Evolutionary conservation across 2,113 vertebrate species (phyloP).

Genomic region (Percina caprodes): DNA sequence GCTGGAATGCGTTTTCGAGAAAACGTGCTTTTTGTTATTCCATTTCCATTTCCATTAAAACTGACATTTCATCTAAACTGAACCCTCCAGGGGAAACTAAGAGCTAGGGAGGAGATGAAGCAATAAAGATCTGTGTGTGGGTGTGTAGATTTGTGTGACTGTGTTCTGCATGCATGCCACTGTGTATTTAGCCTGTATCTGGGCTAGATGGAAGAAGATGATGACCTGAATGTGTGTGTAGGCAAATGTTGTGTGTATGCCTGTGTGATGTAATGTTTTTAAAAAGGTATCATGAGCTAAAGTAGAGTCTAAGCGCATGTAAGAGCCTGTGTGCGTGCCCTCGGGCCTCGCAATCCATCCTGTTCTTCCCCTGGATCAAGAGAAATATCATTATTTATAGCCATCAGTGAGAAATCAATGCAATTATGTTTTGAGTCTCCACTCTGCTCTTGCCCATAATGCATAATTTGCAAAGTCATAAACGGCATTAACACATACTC

Average conservation of each 20-base stretch:
- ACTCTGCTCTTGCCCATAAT: slow-evolving; percentile 83
- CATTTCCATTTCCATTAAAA: slow-evolving; percentile 89
- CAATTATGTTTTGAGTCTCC: slow-evolving; percentile 85
- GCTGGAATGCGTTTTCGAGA: slow-evolving; percentile 67
- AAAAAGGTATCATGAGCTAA: slow-evolving; percentile 63
- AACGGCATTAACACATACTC: slow-evolving; percentile 67
- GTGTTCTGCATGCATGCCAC: slow-evolving; percentile 38
- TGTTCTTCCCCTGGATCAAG: slow-evolving; percentile 83
- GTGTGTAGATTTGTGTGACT: slow-evolving; percentile 44
- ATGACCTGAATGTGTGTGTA: slow-evolving; percentile 57
- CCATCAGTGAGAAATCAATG: slow-evolving; percentile 84
- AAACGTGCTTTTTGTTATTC: slow-evolving; percentile 84
- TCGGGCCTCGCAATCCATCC: slow-evolving; percentile 77
- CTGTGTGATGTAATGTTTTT: slow-evolving; percentile 65
- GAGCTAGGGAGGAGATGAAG: slow-evolving; percentile 78
- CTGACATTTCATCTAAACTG: slow-evolving; percentile 89
- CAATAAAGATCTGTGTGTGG: slow-evolving; percentile 70
- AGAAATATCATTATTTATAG: slow-evolving; percentile 85
- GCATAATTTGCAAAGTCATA: slow-evolving; percentile 75
- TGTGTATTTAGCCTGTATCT: slow-evolving; percentile 40
- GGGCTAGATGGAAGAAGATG: slow-evolving; percentile 34
- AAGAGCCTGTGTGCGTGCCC: slow-evolving; percentile 57
- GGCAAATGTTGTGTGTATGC: slow-evolving; percentile 45
- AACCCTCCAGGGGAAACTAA: slow-evolving; percentile 85
- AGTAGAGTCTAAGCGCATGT: slow-evolving; percentile 44